phyloP scores from a whole-genome alignment of 2,797 vertebrate species.

The Galago senegalensis region DNA sequence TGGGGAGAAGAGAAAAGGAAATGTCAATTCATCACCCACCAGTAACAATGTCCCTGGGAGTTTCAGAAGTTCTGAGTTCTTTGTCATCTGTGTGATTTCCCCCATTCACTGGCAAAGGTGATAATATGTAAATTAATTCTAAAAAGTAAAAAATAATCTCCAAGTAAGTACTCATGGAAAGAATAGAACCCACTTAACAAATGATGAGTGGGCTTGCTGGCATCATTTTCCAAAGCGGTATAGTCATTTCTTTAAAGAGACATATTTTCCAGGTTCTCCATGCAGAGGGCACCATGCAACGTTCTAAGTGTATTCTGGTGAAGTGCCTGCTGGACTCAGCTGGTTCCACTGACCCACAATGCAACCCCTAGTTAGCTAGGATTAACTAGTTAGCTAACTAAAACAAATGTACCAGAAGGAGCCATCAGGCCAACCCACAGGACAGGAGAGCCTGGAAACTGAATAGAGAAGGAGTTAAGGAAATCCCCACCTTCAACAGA shows the following conservation, averaged over 20 bases:
- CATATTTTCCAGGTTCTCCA: not conserved
- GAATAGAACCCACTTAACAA: not conserved
- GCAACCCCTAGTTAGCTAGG: not conserved
- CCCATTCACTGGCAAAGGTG: not conserved
- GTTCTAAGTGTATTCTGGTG: not conserved
- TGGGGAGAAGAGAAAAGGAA: not conserved
- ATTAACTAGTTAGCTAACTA: not conserved
- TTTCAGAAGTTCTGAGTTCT: not conserved
- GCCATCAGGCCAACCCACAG: not conserved
- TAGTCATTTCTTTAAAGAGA: not conserved
- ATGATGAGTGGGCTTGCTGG: not conserved
- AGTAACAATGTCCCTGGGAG: not conserved
- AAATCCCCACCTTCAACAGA: not conserved
- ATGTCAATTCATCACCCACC: not conserved
- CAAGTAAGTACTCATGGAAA: not conserved
- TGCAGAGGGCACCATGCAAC: fast-evolving
- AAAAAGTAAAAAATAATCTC: not conserved
- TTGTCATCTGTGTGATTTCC: not conserved
- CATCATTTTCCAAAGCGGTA: not conserved
- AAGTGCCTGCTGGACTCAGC: fast-evolving
- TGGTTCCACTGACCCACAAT: not conserved
- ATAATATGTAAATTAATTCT: not conserved
- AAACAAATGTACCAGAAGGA: not conserved
- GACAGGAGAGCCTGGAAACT: not conserved
- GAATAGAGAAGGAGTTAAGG: not conserved